Base-by-base conservation (phyloP, 2,113 vertebrate genomes). In the Hypomesus transpacificus region DNA sequence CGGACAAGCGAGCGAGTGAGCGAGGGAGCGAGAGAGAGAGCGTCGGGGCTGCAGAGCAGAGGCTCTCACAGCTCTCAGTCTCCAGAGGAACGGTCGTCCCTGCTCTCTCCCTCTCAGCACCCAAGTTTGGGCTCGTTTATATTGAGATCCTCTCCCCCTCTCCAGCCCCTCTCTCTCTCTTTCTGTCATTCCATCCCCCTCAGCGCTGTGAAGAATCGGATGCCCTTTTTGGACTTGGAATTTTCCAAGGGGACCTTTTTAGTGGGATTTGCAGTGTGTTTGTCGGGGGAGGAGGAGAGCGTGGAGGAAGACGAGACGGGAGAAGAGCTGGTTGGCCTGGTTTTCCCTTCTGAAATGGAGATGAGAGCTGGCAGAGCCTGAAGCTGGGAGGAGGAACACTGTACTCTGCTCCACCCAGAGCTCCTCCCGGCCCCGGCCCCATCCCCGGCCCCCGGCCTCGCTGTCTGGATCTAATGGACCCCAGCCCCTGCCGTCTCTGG, bases 291-390 rank as follows among this genome's bases (percentile, higher is more conserved):
- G 4, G 14, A 20, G 50, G 2, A 39, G 26, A 56, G 39, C 17
- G 1, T 14, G 75, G 31, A 31, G 34, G 39, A 46, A 46, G 39
- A 46, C 9, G 39, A 46, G 39, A 46, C 4, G 7, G 50, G 26
- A 72, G 74, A 78, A 64, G 69, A 73, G 73, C 70, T 71, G 46
- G 71, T 82, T 70, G 7, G 75, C 72, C 72, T 85, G 68, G 70
- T 82, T 87, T 81, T 51, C 20, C 67, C 20, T 64, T 31, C n/a
- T 65, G 69, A 84, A 87, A 83, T 78, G 77, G 73, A 88, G n/a
- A 56, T 18, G n/a, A 56, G 79, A 88, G n/a, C 56, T 5, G 18
- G 54, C 3, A 75, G 80, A 84, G 53, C 66, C 72, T 24, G 75
- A 82, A 77, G 72, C 77, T 76, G 75, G 82, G 74, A 86, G 69